Conservation (phyloP, 2,113 vertebrate genomes). For the Caranx ignobilis region DNA sequence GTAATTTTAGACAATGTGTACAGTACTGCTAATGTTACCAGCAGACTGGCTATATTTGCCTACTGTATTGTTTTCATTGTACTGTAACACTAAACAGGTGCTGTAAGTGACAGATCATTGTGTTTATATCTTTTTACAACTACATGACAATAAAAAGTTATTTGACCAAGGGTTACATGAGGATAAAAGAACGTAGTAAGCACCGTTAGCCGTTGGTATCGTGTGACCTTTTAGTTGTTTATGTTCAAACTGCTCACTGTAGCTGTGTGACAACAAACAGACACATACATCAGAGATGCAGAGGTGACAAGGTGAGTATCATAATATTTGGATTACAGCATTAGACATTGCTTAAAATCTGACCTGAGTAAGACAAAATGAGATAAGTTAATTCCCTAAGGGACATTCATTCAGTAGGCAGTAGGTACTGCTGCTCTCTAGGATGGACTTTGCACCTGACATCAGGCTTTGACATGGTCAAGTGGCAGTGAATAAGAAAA, state of each 20-base stretch:
- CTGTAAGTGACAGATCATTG: background rate
- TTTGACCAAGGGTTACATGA: conserved; percentile 5
- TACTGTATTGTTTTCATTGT: background rate
- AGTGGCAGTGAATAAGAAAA: conserved; percentile 36
- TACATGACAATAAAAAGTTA: background rate
- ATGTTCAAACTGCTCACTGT: background rate
- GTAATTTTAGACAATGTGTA: background rate
- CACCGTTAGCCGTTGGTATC: background rate
- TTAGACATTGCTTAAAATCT: background rate
- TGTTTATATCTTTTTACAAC: background rate
- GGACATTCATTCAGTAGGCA: too few species aligned
- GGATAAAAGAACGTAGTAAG: background rate
- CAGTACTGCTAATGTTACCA: too few species aligned
- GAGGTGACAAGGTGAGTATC: background rate
- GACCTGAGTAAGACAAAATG: background rate
- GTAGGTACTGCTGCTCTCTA: background rate
- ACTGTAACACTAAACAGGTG: background rate
- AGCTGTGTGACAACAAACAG: background rate
- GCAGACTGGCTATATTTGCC: background rate
- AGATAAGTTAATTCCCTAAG: too few species aligned
- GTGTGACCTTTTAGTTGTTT: background rate
- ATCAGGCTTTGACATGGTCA: background rate
- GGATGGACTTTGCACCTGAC: too few species aligned
- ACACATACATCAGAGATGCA: background rate
- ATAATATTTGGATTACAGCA: background rate